Evolutionary conservation across 2,888 invertebrate genomes (phyloP).

Genomic region (Taphrorychus bicolor): DNA sequence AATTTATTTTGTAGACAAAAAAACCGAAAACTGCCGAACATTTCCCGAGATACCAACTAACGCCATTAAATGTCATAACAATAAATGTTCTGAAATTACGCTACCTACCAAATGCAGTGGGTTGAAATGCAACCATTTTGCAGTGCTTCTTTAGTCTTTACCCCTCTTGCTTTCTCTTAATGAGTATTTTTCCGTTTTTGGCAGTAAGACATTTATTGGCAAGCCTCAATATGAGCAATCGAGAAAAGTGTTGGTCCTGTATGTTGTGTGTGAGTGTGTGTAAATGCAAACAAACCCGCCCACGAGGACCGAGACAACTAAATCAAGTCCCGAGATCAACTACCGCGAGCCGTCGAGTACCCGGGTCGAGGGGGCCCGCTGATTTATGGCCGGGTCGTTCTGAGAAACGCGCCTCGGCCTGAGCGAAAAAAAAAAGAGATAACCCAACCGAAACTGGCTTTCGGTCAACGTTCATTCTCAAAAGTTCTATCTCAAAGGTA

Average conservation of each 20-base stretch:
- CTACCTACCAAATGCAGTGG: too few relatives aligned
- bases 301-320: constrained; percentile 60
- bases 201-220: constrained; percentile 1
- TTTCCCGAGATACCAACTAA: too few relatives aligned
- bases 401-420: constrained; percentile 22
- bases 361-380: constrained; percentile 16
- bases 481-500: constrained; percentile 26
- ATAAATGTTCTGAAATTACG: too few relatives aligned
- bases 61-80: too few relatives aligned
- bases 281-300: constrained; percentile 60
- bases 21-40: too few relatives aligned
- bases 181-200: background rate
- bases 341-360: constrained; percentile 34
- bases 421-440: constrained; percentile 29
- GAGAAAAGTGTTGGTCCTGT: constrained; percentile 27
- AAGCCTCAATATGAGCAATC: constrained; percentile 29
- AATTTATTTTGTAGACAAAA: too few relatives aligned
- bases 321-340: constrained; percentile 51
- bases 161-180: too few relatives aligned
- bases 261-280: too few relatives aligned
- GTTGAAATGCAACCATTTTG: too few relatives aligned
- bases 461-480: constrained; percentile 29
- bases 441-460: constrained; percentile 34
- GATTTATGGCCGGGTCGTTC: constrained; percentile 35
- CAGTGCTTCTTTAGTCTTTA: too few relatives aligned